A percentile compares a stretch with the other conserved stretches of the same genome.
Evolutionary conservation across 2,888 invertebrate species (phyloP).

Genomic region (Andrena bucephala): DNA sequence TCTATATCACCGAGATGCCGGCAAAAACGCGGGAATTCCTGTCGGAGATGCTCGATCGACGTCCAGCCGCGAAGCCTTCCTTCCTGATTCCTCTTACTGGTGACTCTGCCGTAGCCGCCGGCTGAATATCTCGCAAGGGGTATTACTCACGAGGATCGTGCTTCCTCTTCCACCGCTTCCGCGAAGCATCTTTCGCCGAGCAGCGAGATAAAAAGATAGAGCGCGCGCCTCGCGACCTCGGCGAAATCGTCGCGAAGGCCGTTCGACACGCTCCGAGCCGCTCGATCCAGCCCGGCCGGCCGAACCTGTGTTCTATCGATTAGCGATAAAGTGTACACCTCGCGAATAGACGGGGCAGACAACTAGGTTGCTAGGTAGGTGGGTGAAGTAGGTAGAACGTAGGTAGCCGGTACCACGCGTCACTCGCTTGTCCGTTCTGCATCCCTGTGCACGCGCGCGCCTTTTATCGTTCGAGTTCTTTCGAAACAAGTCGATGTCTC

Average conservation of each 20-base stretch:
- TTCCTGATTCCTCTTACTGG: slow-evolving; percentile 13
- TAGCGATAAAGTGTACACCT: slow-evolving; percentile 71
- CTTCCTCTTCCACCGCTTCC: slow-evolving; percentile 30
- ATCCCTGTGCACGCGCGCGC: slow-evolving; percentile 33
- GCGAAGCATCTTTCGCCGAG: slow-evolving; percentile 49
- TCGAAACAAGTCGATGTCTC: slow-evolving; percentile 26
- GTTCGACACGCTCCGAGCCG: slow-evolving; percentile 65
- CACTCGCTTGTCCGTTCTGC: slow-evolving; percentile 53
- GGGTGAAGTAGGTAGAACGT: slow-evolving; percentile 70
- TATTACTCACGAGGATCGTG: slow-evolving; percentile 16
- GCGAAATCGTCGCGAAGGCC: slow-evolving; percentile 80
- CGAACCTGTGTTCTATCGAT: slow-evolving; percentile 73
- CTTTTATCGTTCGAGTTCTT: slow-evolving; percentile 22
- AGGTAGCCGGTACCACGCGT: slow-evolving; percentile 56
- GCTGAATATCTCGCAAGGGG: not conserved
- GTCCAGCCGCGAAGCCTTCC: not conserved
- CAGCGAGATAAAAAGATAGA: slow-evolving; percentile 36
- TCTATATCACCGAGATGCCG: not conserved
- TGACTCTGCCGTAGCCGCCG: slow-evolving; percentile 9
- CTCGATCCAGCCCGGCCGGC: slow-evolving; percentile 59
- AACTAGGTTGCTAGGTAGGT: slow-evolving; percentile 74
- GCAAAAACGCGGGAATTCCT: slow-evolving; percentile 5
- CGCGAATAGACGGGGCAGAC: slow-evolving; percentile 63
- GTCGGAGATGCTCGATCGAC: not conserved
- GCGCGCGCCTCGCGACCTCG: slow-evolving; percentile 74